Conservation (phyloP, 2,113 vertebrate genomes). For the Malurus melanocephalus region DNA sequence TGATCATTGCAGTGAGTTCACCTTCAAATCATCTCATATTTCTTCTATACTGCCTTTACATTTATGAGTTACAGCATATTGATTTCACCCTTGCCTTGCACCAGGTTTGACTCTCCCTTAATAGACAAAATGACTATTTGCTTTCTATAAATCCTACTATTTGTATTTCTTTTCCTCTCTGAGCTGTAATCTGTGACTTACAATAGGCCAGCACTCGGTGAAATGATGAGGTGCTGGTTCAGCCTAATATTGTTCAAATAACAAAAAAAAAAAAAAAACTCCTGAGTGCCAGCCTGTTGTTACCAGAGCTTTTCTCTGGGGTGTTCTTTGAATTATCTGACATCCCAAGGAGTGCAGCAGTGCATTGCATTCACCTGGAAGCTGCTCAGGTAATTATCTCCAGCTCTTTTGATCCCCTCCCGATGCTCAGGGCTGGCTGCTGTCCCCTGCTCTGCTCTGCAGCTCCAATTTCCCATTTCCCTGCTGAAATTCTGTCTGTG, state of each 20-base stretch:
- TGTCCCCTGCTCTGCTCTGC: background rate
- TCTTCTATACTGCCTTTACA: slow-evolving; percentile 19
- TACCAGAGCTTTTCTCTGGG: background rate
- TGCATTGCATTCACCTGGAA: background rate
- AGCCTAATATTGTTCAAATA: slow-evolving; percentile 6
- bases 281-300: background rate
- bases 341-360: background rate
- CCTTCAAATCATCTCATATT: slow-evolving; percentile 14
- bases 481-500: background rate
- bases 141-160: slow-evolving; percentile 12
- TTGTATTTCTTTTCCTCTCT: slow-evolving; percentile 9
- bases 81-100: background rate
- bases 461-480: background rate
- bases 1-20: background rate
- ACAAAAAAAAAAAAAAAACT: background rate
- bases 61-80: slow-evolving; percentile 24
- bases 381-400: slow-evolving; percentile 23
- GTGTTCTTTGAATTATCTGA: background rate
- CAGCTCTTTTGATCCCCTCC: background rate
- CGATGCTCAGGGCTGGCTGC: background rate
- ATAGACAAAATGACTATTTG: slow-evolving; percentile 40
- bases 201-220: slow-evolving; percentile 1
- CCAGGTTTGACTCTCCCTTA: background rate
- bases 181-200: slow-evolving; percentile 15
- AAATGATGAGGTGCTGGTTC: slow-evolving; percentile 4